These are phyloP conservation scores for Protodeltote pygarga DNA, from an alignment of 2,888 invertebrate genomes.

Conservation along the genomic window DNA sequence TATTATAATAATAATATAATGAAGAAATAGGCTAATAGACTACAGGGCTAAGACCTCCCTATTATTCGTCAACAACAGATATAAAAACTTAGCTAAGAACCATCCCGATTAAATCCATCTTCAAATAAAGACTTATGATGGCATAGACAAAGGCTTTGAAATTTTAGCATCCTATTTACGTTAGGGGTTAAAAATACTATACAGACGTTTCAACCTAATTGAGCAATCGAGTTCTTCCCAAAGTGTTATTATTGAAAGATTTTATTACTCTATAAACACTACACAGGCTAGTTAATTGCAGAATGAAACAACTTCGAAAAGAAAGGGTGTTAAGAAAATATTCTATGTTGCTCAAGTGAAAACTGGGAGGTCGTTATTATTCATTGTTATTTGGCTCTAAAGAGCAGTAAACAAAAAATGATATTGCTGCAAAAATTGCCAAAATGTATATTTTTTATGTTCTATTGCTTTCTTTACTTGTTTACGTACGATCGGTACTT, in stretches of 20 bases:
- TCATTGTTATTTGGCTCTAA: constrained; percentile 36
- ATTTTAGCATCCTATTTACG: too few relatives aligned
- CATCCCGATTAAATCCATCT: too few relatives aligned
- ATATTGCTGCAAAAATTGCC: constrained; percentile 27
- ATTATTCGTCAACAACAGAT: too few relatives aligned
- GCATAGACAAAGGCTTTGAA: too few relatives aligned
- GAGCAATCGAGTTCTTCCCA: constrained; percentile 1
- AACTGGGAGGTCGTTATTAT: constrained; percentile 24
- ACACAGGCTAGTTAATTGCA: constrained; percentile 13
- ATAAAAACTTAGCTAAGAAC: too few relatives aligned
- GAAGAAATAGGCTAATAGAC: too few relatives aligned
- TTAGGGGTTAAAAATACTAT: too few relatives aligned
- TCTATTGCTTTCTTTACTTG: constrained; percentile 21
- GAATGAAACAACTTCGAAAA: constrained; percentile 20
- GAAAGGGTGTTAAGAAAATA: constrained; percentile 19
- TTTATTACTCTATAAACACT: constrained; percentile 12
- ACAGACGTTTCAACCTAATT: background rate
- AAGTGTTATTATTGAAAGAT: constrained; percentile 11
- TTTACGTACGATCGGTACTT: constrained; percentile 43
- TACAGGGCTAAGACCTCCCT: too few relatives aligned
- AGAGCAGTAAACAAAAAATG: constrained; percentile 31
- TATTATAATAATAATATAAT: too few relatives aligned
- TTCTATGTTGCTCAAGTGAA: constrained; percentile 19
- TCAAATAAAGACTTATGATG: too few relatives aligned
- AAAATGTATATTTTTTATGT: constrained; percentile 30